Evolutionary conservation across 2,888 invertebrate species (phyloP).

Genomic region (Meloe dianella): DNA sequence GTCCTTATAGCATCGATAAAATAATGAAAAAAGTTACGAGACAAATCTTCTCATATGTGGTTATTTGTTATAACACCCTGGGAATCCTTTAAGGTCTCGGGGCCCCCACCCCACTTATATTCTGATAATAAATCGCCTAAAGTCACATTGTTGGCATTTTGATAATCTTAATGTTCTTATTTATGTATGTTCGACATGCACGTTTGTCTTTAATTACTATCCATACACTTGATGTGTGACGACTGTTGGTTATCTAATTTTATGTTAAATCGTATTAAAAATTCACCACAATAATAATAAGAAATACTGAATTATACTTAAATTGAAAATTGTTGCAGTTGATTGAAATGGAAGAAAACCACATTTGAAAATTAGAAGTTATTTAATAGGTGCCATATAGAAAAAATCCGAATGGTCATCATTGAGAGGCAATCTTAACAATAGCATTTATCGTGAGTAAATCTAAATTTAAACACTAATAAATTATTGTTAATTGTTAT

Average conservation of each 20-base stretch:
- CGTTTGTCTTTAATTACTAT: neutral
- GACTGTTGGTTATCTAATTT: too few species aligned
- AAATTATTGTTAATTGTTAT: neutral
- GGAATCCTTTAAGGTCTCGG: neutral
- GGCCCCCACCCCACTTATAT: neutral
- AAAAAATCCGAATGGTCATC: too few species aligned
- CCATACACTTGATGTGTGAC: neutral
- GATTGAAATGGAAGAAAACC: too few species aligned
- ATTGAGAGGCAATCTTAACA: too few species aligned
- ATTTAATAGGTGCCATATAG: too few species aligned
- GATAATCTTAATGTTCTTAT: constrained; percentile 10
- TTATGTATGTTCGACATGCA: constrained; percentile 9
- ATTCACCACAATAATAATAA: too few species aligned
- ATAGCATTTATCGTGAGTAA: too few species aligned
- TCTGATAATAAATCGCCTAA: constrained; percentile 6
- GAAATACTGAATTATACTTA: too few species aligned
- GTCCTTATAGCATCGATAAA: neutral
- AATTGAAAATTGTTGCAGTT: too few species aligned
- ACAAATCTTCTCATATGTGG: constrained; percentile 1
- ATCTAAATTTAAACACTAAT: too few species aligned
- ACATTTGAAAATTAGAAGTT: too few species aligned
- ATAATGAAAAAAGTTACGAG: neutral
- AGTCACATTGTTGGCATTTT: constrained; percentile 7
- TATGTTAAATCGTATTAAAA: too few species aligned
- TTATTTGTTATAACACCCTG: neutral